Base-by-base conservation (phyloP, 1,140 invertebrate genomes). In the Zaprionus ornatus region DNA sequence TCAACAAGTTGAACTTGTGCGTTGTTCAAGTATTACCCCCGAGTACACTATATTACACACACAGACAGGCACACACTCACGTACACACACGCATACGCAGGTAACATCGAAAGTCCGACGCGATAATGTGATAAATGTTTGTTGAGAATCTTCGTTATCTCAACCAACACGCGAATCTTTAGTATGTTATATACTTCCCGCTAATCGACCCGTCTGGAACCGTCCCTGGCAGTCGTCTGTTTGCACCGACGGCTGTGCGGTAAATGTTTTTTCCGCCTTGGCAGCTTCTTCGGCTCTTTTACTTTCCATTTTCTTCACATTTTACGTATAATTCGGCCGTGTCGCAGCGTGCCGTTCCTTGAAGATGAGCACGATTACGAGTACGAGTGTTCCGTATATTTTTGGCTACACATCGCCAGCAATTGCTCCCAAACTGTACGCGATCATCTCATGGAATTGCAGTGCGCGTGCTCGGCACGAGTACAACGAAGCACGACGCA, bases 271-370 rank as follows among this genome's bases (percentile, higher is more conserved):
- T 66, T 57, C 35, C 63, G 57, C 56, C 67, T 65, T 29, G 50
- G 5, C 61, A 72, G 61, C 17, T 63, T 72, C 56, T 62, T 62
- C 21, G 21, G n/a, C 15, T 57, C 54, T 57, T 84, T 88, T 88
- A 90, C 80, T 88, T 84, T 87, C 85, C 74, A 87, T 87, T 88
- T 87, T 73, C 68, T 67, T 76, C 54, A 75, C 25, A 27, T 37
- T 29, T 23, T 54, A 29, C 67, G 57, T 35, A 27, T 23, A 48
- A 48, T 71, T 71, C 60, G 67, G 35, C 17, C 17, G 19, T 42
- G 40, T 23, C 65, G 55, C 27, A 45, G 23, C 21, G 50, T 40
- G 32, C 27, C 63, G 56, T 61, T 74, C 64, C 73, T 75, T 74
- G 57, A 29, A 64, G 67, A 75, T 63, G 48, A 59, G 48, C 56